Conservation (phyloP, 1,140 invertebrate genomes). For the Drosophila carrolli region DNA sequence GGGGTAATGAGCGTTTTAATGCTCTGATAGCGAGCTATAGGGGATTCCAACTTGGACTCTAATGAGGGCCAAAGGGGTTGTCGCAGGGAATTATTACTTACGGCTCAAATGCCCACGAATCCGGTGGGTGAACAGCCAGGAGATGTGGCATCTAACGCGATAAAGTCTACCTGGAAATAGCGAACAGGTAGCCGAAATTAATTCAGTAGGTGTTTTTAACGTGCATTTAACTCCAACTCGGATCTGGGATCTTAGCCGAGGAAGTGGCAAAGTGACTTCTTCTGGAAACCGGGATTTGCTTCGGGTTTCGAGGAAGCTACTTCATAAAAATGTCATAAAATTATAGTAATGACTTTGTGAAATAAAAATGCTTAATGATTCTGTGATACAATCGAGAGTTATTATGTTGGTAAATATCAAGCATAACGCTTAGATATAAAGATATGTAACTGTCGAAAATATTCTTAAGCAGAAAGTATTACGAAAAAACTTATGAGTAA, state of each 20-base stretch:
- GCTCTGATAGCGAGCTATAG: conserved; percentile 58
- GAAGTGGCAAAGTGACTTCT: background rate
- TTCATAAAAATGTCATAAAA: background rate
- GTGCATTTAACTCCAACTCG: background rate
- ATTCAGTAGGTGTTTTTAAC: background rate
- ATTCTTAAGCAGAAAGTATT: too few species aligned
- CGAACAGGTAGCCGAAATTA: background rate
- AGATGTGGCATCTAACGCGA: conserved; percentile 15
- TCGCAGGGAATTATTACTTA: conserved; percentile 15
- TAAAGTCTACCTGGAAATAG: conserved; percentile 12
- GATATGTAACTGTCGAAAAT: too few species aligned
- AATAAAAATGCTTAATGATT: background rate
- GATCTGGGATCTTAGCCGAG: background rate
- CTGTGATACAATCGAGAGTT: background rate
- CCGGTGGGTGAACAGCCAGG: conserved; percentile 16
- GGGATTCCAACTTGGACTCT: conserved; percentile 2
- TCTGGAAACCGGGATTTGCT: background rate
- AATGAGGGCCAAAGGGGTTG: conserved; percentile 30
- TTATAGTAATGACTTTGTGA: background rate
- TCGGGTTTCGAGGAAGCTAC: background rate
- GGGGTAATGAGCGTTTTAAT: conserved; percentile 76
- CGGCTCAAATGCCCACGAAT: conserved; percentile 3
- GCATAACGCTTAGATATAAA: too few species aligned
- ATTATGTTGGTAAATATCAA: too few species aligned
- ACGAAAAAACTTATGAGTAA: too few species aligned